phyloP scores from a whole-genome alignment of 2,888 invertebrate species.

The Hirtodrosophila confusa region DNA sequence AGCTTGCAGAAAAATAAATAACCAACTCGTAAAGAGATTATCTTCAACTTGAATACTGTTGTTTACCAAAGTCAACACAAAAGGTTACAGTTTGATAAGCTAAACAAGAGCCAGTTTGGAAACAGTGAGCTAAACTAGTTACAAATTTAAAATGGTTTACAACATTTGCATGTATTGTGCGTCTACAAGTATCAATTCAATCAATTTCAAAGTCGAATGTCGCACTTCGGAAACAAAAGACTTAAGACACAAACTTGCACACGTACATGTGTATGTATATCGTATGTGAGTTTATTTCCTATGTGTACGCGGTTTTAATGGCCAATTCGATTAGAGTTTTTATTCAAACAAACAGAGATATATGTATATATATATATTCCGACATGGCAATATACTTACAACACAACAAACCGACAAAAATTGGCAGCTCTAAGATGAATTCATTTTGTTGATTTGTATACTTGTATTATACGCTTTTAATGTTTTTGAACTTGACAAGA shows the following conservation, averaged over 20 bases:
- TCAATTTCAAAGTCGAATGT: constrained; percentile 47
- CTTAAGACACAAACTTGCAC: constrained; percentile 68
- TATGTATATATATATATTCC: not conserved
- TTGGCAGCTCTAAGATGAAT: constrained; percentile 23
- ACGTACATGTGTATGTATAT: constrained; percentile 1
- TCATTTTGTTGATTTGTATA: constrained; percentile 40
- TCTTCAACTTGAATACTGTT: too few species aligned
- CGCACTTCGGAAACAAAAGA: constrained; percentile 66
- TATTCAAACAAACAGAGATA: constrained; percentile 22
- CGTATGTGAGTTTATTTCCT: constrained; percentile 6
- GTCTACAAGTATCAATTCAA: constrained; percentile 23
- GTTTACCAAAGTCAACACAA: too few species aligned
- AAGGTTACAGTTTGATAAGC: too few species aligned
- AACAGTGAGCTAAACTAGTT: not conserved
- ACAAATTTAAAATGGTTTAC: constrained; percentile 5
- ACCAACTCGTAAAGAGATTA: too few species aligned
- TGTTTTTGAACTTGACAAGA: constrained; percentile 74
- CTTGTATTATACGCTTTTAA: constrained; percentile 67
- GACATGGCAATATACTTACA: constrained; percentile 38
- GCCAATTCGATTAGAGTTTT: constrained; percentile 64
- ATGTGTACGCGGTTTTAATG: constrained; percentile 44
- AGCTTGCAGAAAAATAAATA: too few species aligned
- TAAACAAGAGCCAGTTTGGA: not conserved
- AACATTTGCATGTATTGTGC: constrained; percentile 16
- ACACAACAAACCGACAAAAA: constrained; percentile 31